Base-by-base conservation (phyloP, 2,797 vertebrate species). In the Sebastes reedi region DNA sequence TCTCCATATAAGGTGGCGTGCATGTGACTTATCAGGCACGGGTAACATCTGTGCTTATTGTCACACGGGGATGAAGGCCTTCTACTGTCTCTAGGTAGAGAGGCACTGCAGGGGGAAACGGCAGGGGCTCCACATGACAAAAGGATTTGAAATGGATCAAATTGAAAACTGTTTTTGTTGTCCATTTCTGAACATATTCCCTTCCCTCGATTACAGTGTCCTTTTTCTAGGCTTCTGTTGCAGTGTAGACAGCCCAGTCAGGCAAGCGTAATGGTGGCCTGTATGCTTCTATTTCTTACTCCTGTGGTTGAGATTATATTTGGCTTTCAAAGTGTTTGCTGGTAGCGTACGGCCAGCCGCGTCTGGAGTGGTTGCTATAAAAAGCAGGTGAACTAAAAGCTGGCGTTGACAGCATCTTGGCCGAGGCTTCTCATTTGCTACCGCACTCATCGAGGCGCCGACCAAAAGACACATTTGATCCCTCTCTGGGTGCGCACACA, bases 311-410 rank as follows among this genome's bases (percentile, higher is more conserved):
- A 72, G 84, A 84, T 91, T 93, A 92, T 92, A 91, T 94, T 95
- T 92, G 90, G 88, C 85, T 87, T 86, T 84, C 64, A 71, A 75
- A 87, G 82, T 76, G 87, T 86, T 86, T 84, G 75, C 78, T 68
- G 83, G 82, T 81, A 64, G 85, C 71, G 75, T 78, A 59, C n/a
- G 70, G 68, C 76, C 86, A 79, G 81, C 88, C 79, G 83, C 29
- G 90, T 92, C 90, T 92, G 83, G 89, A 93, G 85, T 81, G 74
- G 78, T 75, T 87, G 85, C 95, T 97, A 97, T 96, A 96, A 96
- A 97, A 96, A 96, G 96, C 94, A 96, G 96, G 95, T 97, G 96
- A 95, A 95, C 93, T 94, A 82, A 95, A 92, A 92, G 94, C 89
- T 84, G 90, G 88, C 89, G 91, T 91, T 92, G 95, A 95, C 93